A percentile compares a stretch with the other conserved stretches of the same genome.
Evolutionary conservation across 2,113 vertebrate genomes (phyloP).

Genomic region (Arothron firmamentum): DNA sequence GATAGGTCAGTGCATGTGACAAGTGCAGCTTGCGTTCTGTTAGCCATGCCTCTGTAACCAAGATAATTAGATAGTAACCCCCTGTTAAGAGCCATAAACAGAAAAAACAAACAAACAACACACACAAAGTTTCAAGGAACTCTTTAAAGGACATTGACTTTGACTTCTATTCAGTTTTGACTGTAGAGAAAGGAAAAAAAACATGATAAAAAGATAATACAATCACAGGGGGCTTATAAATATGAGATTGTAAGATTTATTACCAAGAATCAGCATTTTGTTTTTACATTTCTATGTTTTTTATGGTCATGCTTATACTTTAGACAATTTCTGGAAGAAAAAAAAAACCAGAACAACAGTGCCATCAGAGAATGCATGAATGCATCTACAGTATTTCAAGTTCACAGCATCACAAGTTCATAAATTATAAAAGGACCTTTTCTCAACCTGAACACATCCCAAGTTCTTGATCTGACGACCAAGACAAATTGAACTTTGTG

Average conservation of each 20-base stretch:
- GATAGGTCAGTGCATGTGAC: conserved; percentile 66
- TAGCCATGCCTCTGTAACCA: conserved; percentile 71
- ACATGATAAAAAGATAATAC: no score
- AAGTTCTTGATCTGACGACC: conserved; percentile 29
- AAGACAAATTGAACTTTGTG: conserved; percentile 45
- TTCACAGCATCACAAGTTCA: background rate
- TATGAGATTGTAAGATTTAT: no score
- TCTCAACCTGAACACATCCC: conserved; percentile 25
- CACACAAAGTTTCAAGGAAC: background rate
- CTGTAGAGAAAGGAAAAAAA: no score
- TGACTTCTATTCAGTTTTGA: no score
- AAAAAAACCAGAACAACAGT: no score
- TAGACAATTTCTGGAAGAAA: no score
- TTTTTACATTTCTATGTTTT: no score
- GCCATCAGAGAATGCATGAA: background rate
- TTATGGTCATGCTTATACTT: no score
- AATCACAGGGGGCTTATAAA: no score
- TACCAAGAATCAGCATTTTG: no score
- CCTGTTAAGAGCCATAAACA: conserved; percentile 63
- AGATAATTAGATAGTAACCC: conserved; percentile 67
- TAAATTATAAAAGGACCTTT: background rate
- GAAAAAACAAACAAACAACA: conserved; percentile 48
- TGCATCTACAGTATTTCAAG: background rate
- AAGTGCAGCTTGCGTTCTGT: conserved; percentile 66
- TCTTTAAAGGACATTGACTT: background rate